Conservation (phyloP, 2,113 vertebrate species). For the Myotis lucifugus region DNA sequence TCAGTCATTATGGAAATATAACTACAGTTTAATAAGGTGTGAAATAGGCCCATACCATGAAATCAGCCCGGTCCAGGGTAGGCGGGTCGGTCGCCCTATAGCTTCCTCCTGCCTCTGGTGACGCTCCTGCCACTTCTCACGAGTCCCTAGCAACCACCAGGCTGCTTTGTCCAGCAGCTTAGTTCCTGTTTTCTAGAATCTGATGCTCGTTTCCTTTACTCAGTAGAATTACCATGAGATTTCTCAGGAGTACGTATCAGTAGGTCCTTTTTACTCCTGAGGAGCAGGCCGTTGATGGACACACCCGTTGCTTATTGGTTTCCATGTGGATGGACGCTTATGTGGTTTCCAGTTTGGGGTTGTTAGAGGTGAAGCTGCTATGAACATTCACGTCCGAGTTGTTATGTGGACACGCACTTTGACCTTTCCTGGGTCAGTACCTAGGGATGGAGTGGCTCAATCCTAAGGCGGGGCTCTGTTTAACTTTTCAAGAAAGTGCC, state of each 20-base stretch:
- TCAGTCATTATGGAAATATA: accelerated
- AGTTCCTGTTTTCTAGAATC: background rate
- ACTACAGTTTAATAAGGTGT: background rate
- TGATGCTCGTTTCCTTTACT: background rate
- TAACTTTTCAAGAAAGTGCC: background rate
- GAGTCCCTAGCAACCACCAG: background rate
- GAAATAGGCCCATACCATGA: too few relatives aligned
- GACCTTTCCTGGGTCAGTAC: background rate
- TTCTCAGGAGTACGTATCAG: accelerated
- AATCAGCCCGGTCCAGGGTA: background rate
- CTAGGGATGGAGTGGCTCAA: background rate
- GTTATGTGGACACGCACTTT: background rate
- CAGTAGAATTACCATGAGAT: background rate
- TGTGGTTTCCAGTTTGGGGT: background rate
- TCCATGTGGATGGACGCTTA: background rate
- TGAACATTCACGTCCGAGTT: background rate
- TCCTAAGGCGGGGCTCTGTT: background rate
- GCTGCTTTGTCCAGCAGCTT: background rate
- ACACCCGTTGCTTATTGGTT: background rate
- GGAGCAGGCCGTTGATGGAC: too few relatives aligned
- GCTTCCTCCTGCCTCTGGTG: background rate
- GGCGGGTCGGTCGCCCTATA: background rate
- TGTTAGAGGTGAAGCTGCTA: background rate
- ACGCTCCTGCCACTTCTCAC: background rate
- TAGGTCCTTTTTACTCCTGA: background rate